These are phyloP conservation scores for Panagrolaimus sp. DNA, from an alignment of 1,140 invertebrate species.

Conservation along the genomic window DNA sequence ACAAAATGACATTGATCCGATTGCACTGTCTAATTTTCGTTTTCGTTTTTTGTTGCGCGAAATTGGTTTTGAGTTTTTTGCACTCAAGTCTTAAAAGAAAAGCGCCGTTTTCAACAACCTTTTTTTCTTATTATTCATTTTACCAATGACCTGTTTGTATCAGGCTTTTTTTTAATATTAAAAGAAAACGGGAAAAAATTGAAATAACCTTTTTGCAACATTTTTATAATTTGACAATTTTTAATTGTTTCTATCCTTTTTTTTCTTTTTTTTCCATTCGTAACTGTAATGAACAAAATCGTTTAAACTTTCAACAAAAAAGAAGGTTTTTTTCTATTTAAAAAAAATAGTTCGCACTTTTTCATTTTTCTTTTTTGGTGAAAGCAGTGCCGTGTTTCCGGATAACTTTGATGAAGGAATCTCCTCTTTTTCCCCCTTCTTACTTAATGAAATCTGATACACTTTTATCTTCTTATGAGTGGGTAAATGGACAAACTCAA, in stretches of 20 bases:
- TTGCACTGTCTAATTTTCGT: no score
- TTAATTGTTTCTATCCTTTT: neutral
- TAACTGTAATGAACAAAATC: neutral
- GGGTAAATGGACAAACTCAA: slow-evolving; percentile 9
- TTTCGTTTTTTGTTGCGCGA: neutral
- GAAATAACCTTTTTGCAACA: slow-evolving; percentile 9
- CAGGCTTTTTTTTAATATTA: neutral
- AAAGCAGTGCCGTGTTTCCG: neutral
- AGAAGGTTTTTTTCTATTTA: no score
- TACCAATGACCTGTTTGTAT: slow-evolving; percentile 8
- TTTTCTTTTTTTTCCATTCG: neutral
- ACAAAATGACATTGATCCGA: no score
- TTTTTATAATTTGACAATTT: neutral
- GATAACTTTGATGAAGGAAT: neutral
- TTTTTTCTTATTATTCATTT: neutral
- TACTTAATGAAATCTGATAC: slow-evolving; percentile 8
- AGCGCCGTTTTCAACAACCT: neutral
- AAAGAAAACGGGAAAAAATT: no score
- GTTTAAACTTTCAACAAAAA: no score
- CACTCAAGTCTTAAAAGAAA: no score
- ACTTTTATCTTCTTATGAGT: slow-evolving; percentile 15
- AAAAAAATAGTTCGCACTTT: neutral
- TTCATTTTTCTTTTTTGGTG: neutral
- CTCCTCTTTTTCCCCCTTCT: slow-evolving; percentile 4
- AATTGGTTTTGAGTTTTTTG: slow-evolving; percentile 10